Evolutionary conservation across 2,113 vertebrate species (phyloP).

Genomic region (Desmodus rotundus): DNA sequence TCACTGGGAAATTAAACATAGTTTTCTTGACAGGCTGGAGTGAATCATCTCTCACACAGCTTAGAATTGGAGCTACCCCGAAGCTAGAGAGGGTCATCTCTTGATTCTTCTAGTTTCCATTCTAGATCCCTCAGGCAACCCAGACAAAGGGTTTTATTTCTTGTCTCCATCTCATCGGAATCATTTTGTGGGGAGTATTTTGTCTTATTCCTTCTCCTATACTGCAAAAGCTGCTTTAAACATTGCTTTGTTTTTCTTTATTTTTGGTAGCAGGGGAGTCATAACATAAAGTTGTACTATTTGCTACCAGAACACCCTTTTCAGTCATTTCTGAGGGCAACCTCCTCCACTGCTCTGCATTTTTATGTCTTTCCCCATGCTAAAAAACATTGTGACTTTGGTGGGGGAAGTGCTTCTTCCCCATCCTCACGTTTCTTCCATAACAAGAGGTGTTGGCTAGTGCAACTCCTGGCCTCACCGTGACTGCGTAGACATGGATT

Average conservation of each 20-base stretch:
- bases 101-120: not conserved
- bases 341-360: not conserved
- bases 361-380: not conserved
- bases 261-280: not conserved
- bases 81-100: not conserved
- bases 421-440: not conserved
- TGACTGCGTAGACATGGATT: not conserved
- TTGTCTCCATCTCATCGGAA: not conserved
- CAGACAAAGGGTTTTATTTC: not conserved
- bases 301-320: not conserved
- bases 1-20: not conserved
- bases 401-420: not conserved
- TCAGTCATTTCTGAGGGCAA: not conserved
- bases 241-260: not conserved
- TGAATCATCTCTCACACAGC: not conserved
- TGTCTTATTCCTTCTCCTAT: not conserved
- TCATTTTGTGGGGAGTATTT: not conserved
- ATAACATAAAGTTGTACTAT: not conserved
- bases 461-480: not conserved
- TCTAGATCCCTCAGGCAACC: not conserved
- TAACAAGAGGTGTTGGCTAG: not conserved
- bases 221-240: not conserved
- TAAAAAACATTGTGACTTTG: not conserved
- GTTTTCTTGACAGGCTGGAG: not conserved
- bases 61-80: not conserved